Evolutionary conservation across 2,797 vertebrate species (phyloP).

Genomic region (Peromyscus nudipes): DNA sequence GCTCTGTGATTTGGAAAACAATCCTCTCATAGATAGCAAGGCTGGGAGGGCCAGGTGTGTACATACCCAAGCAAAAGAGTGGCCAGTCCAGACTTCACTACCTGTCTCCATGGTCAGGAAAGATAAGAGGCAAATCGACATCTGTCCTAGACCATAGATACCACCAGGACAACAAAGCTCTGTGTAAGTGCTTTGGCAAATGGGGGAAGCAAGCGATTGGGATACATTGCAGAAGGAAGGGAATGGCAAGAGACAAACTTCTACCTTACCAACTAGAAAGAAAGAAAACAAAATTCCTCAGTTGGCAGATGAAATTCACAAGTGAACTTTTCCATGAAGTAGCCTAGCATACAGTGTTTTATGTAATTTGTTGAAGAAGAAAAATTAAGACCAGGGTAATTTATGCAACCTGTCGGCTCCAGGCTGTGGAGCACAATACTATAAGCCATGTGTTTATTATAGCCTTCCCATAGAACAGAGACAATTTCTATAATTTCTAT

Average conservation of each 20-base stretch:
- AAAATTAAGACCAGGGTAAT: constrained; percentile 81
- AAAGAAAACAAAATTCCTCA: constrained; percentile 8
- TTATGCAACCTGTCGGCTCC: constrained; percentile 75
- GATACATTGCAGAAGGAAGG: background rate
- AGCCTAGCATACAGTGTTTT: background rate
- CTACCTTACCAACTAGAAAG: background rate
- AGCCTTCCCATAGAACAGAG: constrained; percentile 85
- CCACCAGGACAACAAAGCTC: background rate
- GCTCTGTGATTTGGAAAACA: background rate
- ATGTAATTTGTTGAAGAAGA: constrained; percentile 63
- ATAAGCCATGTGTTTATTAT: constrained; percentile 81
- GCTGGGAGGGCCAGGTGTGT: background rate
- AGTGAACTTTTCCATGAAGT: background rate
- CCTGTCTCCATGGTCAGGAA: background rate
- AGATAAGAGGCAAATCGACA: no score
- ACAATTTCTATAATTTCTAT: constrained; percentile 92
- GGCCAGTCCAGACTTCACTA: no score
- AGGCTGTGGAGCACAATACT: constrained; percentile 47
- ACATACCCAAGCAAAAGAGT: background rate
- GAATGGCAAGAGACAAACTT: background rate
- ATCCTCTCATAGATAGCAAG: background rate
- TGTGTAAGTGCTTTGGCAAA: background rate
- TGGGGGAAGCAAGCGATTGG: background rate
- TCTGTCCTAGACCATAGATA: background rate
- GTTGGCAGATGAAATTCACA: constrained; percentile 37